Evolutionary conservation across 2,113 vertebrate species (phyloP), one percentile per base, ranked within the genome.

Genomic region (Odontesthes bonariensis): DNA sequence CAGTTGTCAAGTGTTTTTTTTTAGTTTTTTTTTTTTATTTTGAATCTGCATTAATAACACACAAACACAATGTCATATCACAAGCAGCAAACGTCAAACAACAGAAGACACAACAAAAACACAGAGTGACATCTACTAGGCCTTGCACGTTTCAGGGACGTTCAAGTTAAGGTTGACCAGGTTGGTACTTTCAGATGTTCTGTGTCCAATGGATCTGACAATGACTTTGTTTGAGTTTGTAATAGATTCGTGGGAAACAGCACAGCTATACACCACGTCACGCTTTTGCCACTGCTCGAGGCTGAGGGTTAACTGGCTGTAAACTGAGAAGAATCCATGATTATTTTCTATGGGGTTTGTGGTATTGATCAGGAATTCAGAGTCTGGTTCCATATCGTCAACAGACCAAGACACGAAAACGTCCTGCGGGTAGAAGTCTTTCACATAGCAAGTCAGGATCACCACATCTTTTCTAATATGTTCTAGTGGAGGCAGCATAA

Each of bases 401-500:
- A 82, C 86, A 82, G 92, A 90, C 94, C 94, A 95, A 86, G 81
- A 67, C 61, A 95, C 87, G 13, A 53, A 84, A 78, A 94, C 51
- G 0, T 93, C 91, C 23, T 71, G 31, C 46, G 94, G 94, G 71
- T 31, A 81, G 93, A 95, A 95, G 47, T 90, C 90, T 92, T 93
- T 94, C 80, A 92, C 91, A 81, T 66, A 94, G 87, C 94, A 95
- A 88, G 89, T 93, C 86, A 95, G 91, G 88, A 91, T 92, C 87
- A 94, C 83, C 10, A 0, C 42, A 0, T 38, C 3, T n/a, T 19
- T 72, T 16, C 0, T 57, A 73, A 44, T 59, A 0, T 90, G 75
- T 73, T 94, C 90, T 77, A 92, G 16, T 27, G 94, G 90, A 66
- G 87, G 27, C 71, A 94, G 63, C 82, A 95, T 79, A 76, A 86